Conservation (phyloP, 2,113 vertebrate genomes). For the Lasiurus borealis region DNA sequence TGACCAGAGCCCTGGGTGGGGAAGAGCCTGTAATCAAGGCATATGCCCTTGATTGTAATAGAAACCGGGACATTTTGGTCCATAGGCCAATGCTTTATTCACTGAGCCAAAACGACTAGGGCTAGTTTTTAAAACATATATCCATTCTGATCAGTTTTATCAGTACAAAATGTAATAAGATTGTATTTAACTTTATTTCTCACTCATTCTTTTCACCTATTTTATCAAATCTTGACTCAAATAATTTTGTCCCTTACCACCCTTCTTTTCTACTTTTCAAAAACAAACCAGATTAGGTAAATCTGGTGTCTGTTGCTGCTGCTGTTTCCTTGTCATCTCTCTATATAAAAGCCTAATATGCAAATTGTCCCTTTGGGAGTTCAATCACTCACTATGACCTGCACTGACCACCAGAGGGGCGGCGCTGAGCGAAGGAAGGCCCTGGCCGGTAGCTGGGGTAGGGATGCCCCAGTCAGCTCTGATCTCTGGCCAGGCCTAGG, state of each 20-base stretch:
- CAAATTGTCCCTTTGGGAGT: too few relatives aligned
- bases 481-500: too few relatives aligned
- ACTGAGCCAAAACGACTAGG: background rate
- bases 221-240: background rate
- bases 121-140: constrained; percentile 7
- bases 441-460: too few relatives aligned
- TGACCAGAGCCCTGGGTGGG: too few relatives aligned
- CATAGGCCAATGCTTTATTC: background rate
- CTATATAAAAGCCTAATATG: too few relatives aligned
- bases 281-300: background rate
- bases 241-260: background rate
- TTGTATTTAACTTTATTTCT: constrained; percentile 23
- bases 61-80: background rate
- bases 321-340: background rate
- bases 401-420: too few relatives aligned
- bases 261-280: background rate
- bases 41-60: background rate
- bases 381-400: too few relatives aligned
- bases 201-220: background rate
- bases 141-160: background rate
- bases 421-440: too few relatives aligned
- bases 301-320: background rate
- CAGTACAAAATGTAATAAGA: background rate
- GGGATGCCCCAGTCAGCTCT: too few relatives aligned
- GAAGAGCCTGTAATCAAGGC: too few relatives aligned